Evolutionary conservation across 1,140 invertebrate genomes (phyloP), one percentile per base, ranked within the genome.

Genomic region (Cepaea nemoralis): DNA sequence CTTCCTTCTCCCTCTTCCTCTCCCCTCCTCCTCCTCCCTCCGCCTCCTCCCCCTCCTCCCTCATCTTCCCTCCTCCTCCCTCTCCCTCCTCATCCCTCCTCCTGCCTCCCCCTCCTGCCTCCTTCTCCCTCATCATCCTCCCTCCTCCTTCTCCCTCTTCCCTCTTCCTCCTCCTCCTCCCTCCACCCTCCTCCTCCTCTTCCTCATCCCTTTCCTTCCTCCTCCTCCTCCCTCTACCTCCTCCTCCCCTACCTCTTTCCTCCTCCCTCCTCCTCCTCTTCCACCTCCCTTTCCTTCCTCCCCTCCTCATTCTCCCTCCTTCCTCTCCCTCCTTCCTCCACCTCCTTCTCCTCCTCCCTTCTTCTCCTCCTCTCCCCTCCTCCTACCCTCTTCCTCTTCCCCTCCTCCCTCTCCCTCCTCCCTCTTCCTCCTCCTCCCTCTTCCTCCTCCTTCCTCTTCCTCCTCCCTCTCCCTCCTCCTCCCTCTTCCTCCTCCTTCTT

Each of bases 131-230:
- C n/a, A n/a, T n/a, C n/a, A n/a, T 31, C 33, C 67, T 69, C 67
- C 33, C 67, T 69, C 67, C 31, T 14, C 33, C 31, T 69, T 31
- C 33, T 31, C 33, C 67, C 33, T 31, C 33, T 31, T 69, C 67
- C 33, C 67, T 69, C 67, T 69, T 31, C 33, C 50, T 55, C 50
- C n/a, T n/a, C n/a, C 50, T 55, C 50, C n/a, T n/a, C n/a, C n/a
- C n/a, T n/a, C n/a, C n/a, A n/a, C n/a, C n/a, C n/a, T n/a, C n/a
- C n/a, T n/a, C n/a, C n/a, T n/a, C n/a, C n/a, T n/a, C n/a, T n/a
- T n/a, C n/a, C n/a, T n/a, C n/a, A n/a, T n/a, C n/a, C n/a, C 50
- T 55, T n/a, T 55, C 50, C n/a, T n/a, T 55, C 50, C n/a, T n/a
- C n/a, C 50, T 55, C 50, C n/a, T n/a, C n/a, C 50, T 76, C 12